A percentile compares a stretch with the other conserved stretches of the same genome.
phyloP scores from a whole-genome alignment of 2,113 vertebrate species.

The Cyanoderma ruficeps region DNA sequence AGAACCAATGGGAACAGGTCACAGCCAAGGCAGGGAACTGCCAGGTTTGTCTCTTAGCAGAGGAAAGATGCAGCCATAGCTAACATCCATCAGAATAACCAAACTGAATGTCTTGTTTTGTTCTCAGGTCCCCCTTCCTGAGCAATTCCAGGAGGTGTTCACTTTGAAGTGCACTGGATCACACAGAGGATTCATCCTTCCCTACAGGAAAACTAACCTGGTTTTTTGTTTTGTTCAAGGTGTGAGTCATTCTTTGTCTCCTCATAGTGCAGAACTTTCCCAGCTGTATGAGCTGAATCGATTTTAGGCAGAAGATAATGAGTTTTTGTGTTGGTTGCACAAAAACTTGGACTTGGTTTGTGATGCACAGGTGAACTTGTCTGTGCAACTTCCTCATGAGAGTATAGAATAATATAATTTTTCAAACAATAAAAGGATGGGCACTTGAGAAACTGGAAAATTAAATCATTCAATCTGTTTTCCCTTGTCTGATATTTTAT shows the following conservation, averaged over 20 bases:
- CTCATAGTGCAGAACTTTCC: neutral
- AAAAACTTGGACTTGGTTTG: neutral
- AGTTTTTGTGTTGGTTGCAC: neutral
- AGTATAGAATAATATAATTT: neutral
- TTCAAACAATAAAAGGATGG: neutral
- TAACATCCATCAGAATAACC: neutral
- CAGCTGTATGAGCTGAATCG: rapidly evolving
- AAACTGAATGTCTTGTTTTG: neutral
- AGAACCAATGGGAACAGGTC: neutral
- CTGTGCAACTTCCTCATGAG: neutral
- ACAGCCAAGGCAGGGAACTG: neutral
- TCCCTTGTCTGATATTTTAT: neutral
- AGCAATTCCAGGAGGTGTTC: neutral
- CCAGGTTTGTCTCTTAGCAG: neutral
- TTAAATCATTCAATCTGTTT: neutral
- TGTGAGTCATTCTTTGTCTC: neutral
- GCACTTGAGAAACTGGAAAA: neutral
- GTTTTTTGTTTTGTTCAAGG: neutral
- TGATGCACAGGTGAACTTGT: neutral
- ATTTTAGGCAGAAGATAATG: neutral
- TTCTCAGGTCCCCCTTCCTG: neutral
- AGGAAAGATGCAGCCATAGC: neutral
- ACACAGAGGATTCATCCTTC: neutral
- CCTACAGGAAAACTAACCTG: neutral
- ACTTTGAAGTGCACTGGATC: neutral